These are phyloP conservation scores for Tiliqua scincoides DNA, from an alignment of 2,113 vertebrate species.

Conservation along the genomic window DNA sequence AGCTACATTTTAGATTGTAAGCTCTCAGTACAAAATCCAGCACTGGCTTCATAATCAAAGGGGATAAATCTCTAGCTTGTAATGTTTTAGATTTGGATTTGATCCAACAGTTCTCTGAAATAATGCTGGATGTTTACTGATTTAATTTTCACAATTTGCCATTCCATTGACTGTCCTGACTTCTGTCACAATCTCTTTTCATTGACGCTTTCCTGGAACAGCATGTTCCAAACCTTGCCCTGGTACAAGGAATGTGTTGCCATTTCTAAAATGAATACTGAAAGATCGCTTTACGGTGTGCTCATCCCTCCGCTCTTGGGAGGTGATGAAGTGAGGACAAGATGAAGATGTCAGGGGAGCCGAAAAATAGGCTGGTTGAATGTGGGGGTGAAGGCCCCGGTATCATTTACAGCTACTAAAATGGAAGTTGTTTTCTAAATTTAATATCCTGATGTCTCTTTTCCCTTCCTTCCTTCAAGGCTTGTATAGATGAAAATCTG, in stretches of 20 bases:
- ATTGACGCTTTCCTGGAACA: constrained; percentile 22
- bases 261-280: not conserved
- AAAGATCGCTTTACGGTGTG: accelerated
- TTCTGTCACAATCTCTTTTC: not conserved
- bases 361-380: not conserved
- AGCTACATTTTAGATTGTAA: not conserved
- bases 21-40: not conserved
- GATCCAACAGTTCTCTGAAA: not conserved
- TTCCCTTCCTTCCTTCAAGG: constrained; percentile 72
- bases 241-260: constrained; percentile 13
- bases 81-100: not conserved
- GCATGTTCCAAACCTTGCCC: not conserved
- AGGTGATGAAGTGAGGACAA: not conserved
- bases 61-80: not conserved
- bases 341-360: constrained; percentile 1
- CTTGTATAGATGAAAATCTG: constrained; percentile 94
- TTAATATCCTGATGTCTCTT: constrained; percentile 6
- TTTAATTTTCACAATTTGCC: not conserved
- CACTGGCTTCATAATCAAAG: not conserved
- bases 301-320: accelerated
- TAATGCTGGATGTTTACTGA: not conserved
- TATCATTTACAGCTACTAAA: not conserved
- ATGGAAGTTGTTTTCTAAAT: not conserved
- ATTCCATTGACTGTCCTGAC: not conserved
- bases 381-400: not conserved